Conservation (phyloP, 2,113 vertebrate genomes). For the Circaetus cinerascens region DNA sequence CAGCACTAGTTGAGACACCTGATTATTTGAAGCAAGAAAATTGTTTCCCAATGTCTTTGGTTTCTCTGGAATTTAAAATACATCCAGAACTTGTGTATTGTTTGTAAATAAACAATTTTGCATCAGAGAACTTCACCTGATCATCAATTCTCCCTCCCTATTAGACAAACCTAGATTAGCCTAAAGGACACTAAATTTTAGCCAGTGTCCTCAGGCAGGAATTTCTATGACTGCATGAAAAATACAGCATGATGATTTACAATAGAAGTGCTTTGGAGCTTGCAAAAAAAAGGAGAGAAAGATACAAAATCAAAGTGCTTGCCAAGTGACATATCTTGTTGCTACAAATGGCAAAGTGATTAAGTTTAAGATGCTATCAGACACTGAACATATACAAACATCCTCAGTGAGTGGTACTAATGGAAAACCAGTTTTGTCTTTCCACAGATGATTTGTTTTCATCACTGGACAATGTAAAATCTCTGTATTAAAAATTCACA, state of each 20-base stretch:
- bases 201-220: neutral
- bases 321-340: neutral
- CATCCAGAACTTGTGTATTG: neutral
- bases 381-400: neutral
- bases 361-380: neutral
- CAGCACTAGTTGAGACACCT: neutral
- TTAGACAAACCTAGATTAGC: neutral
- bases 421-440: neutral
- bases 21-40: neutral
- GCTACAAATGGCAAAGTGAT: neutral
- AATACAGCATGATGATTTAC: neutral
- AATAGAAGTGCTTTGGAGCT: neutral
- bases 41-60: neutral
- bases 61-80: neutral
- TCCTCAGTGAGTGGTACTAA: neutral
- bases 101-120: neutral
- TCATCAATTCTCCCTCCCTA: neutral
- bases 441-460: conserved; percentile 11
- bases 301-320: neutral
- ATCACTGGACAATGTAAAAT: conserved; percentile 24
- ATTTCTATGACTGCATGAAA: neutral
- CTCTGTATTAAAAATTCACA: conserved; percentile 17
- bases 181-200: neutral
- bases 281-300: neutral
- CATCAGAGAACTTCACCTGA: neutral